These are phyloP conservation scores for Prorops nasuta DNA, from an alignment of 1,140 invertebrate species.

Conservation along the genomic window DNA sequence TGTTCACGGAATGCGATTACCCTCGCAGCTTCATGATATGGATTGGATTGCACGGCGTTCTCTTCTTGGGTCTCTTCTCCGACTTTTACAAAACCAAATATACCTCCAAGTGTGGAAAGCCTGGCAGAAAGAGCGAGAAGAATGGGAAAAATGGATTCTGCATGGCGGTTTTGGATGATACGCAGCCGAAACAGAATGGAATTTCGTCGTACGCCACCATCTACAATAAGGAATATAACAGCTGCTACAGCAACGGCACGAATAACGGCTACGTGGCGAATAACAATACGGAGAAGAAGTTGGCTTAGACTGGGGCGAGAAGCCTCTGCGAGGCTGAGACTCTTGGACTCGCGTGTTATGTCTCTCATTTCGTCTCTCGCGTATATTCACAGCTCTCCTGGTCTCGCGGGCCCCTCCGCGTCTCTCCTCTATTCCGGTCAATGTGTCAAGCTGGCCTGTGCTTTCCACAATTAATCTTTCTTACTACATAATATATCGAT, in stretches of 20 bases:
- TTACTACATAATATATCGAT: no score
- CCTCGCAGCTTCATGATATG: slow-evolving; percentile 89
- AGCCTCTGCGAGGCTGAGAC: no score
- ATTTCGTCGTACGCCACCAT: slow-evolving; percentile 59
- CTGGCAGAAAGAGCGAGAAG: slow-evolving; percentile 35
- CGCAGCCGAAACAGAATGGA: slow-evolving; percentile 45
- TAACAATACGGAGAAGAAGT: slow-evolving; percentile 53
- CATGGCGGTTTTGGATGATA: slow-evolving; percentile 62
- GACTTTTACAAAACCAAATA: slow-evolving; percentile 93
- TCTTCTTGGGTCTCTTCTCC: slow-evolving; percentile 92
- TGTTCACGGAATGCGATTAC: slow-evolving; percentile 90
- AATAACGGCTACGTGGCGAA: slow-evolving; percentile 66
- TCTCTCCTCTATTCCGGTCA: no score
- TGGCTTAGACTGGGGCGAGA: no score
- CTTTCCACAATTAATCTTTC: no score
- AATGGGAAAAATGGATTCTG: slow-evolving; percentile 56
- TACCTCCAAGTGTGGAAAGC: slow-evolving; percentile 25
- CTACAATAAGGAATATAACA: slow-evolving; percentile 63
- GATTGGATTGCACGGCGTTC: slow-evolving; percentile 89
- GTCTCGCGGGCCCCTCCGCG: no score
- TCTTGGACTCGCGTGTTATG: no score
- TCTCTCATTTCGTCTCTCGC: no score
- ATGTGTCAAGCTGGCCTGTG: no score
- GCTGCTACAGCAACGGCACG: slow-evolving; percentile 67
- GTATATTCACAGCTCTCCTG: no score